Percentiles rank a stretch among this genome's conserved stretches.
These are phyloP conservation scores for Vanessa atalanta DNA, from an alignment of 1,140 invertebrate genomes.

Conservation along the genomic window DNA sequence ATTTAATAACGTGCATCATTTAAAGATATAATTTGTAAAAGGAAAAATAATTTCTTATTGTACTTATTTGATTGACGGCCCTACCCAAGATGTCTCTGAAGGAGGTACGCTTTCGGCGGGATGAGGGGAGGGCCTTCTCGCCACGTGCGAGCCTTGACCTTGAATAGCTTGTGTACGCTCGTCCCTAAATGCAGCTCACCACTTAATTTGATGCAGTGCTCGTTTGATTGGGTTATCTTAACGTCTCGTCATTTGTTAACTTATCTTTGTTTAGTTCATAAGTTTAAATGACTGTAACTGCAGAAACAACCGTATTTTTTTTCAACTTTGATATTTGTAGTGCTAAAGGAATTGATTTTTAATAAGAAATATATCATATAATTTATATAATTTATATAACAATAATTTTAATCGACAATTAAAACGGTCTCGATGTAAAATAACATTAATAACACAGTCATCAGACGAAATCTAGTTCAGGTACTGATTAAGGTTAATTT, in stretches of 20 bases:
- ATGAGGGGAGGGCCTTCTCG: slow-evolving; percentile 13
- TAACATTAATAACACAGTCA: too few relatives aligned
- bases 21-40: neutral
- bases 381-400: too few relatives aligned
- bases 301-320: neutral
- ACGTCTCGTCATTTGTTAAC: neutral
- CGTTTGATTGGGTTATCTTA: neutral
- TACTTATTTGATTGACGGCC: neutral
- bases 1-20: neutral
- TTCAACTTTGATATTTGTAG: too few relatives aligned
- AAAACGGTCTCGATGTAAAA: too few relatives aligned
- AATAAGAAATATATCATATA: too few relatives aligned
- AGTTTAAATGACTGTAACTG: neutral
- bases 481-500: too few relatives aligned
- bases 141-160: slow-evolving; percentile 49
- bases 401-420: too few relatives aligned
- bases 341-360: too few relatives aligned
- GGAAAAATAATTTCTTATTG: neutral
- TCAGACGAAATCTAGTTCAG: too few relatives aligned
- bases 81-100: neutral
- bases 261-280: neutral
- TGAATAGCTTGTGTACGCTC: slow-evolving; percentile 20
- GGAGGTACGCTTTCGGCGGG: neutral
- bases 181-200: slow-evolving; percentile 6
- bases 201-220: neutral